Base-by-base conservation (phyloP, 2,113 vertebrate genomes). In the Vanacampus margaritifer region DNA sequence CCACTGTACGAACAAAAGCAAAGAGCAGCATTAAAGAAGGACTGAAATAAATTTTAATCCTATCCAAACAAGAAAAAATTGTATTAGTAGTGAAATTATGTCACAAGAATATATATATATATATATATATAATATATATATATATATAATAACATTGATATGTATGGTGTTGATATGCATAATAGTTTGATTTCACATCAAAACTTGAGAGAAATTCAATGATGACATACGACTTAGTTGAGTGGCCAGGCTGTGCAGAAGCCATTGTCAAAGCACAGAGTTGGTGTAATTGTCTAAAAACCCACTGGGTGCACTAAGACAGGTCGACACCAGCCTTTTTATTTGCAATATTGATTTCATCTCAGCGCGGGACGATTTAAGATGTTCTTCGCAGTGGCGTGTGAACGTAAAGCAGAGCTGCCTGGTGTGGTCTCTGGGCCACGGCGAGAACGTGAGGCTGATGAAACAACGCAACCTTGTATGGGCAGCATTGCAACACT, bases 401-500 rank as follows among this genome's bases (percentile, higher is more conserved):
- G 14, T 70, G 39, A 70, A 17, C 67, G 36, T 67, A 59, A 76
- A 59, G 48, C 45, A 67, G 46, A 56, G 50, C 26, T 21, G 51
- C 45, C 62, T 35, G 14, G 23, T 17, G 23, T 43, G 60, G 60
- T 57, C 62, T 68, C 32, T 60, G 35, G 1, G 37, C 13, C 37
- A 41, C 59, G 8, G 59, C 37, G 5, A 62, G n/a, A 39, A 14
- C 8, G 37, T 24, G 21, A 5, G 59, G 72, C 71, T 36, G 69
- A 75, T 79, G 71, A 66, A 74, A 79, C 78, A 83, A 67, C 84
- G 83, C 28, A 63, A 68, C 91, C 91, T 89, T 92, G 84, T 92
- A 91, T 87, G 91, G 91, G 85, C 84, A 90, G 61, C 48, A 35
- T 64, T 67, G 68, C 71, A 43, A 84, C 76, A 61, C 78, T 76